Conservation (phyloP, 2,113 vertebrate genomes). For the Serinus canaria region DNA sequence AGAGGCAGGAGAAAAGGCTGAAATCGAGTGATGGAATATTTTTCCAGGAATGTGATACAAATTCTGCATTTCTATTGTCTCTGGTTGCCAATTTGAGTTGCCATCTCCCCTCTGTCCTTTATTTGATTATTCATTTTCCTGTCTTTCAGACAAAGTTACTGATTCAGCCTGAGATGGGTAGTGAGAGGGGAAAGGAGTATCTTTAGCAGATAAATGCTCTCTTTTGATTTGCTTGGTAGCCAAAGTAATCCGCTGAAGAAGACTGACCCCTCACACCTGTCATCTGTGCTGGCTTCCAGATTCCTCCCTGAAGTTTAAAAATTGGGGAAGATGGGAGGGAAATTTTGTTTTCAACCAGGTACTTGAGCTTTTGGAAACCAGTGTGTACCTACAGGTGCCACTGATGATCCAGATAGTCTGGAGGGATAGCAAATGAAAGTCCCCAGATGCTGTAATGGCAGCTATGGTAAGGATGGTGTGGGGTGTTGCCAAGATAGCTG, state of each 20-base stretch:
- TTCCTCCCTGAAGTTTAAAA: background rate
- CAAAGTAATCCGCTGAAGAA: background rate
- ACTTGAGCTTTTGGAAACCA: background rate
- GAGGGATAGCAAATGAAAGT: background rate
- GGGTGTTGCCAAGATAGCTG: background rate
- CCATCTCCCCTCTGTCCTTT: background rate
- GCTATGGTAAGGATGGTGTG: background rate
- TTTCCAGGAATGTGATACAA: background rate
- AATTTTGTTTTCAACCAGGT: background rate
- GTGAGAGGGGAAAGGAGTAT: background rate
- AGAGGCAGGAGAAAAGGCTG: background rate
- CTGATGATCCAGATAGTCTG: background rate
- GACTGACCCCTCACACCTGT: background rate
- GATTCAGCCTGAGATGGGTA: background rate
- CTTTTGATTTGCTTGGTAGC: background rate
- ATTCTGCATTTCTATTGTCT: background rate
- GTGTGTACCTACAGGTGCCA: too few relatives aligned
- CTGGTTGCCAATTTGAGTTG: background rate
- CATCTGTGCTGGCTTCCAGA: background rate
- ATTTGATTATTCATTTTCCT: background rate
- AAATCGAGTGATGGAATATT: background rate
- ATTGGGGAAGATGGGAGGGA: background rate
- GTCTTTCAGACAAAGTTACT: background rate
- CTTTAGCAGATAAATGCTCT: background rate
- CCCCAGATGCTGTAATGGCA: background rate